Percentiles rank a stretch among this genome's conserved stretches.
Conservation (phyloP, 2,113 vertebrate genomes). For the Cebidichthys violaceus region DNA sequence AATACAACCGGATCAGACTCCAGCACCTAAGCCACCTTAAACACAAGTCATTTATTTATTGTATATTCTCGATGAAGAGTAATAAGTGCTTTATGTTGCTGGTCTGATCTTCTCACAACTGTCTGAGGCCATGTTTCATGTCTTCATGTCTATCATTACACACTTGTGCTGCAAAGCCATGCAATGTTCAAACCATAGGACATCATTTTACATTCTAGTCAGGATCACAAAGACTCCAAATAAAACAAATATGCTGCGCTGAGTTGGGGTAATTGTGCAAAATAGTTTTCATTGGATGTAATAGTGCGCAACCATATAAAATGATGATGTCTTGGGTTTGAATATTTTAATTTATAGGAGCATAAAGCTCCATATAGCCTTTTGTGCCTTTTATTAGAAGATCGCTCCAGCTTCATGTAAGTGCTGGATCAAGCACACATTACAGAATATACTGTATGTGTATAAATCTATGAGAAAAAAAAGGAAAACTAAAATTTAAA, state of each 20-base stretch:
- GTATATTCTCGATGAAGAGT: background rate
- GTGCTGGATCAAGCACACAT: background rate
- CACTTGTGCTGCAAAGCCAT: slow-evolving; percentile 9
- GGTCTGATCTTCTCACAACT: background rate
- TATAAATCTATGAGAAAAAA: background rate
- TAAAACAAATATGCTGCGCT: background rate
- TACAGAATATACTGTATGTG: background rate
- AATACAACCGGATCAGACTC: background rate
- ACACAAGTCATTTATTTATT: background rate
- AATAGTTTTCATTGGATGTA: background rate
- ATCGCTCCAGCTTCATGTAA: background rate
- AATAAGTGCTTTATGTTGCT: background rate
- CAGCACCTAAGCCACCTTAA: background rate
- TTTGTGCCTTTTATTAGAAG: background rate
- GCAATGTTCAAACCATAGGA: slow-evolving; percentile 5
- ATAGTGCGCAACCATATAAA: background rate
- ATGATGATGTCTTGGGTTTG: background rate
- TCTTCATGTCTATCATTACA: background rate
- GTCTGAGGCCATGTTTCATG: background rate
- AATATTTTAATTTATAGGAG: slow-evolving; percentile 6
- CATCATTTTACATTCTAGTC: background rate
- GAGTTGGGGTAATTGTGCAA: background rate
- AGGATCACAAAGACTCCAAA: background rate
- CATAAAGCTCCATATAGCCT: background rate
- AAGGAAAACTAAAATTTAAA: background rate